A percentile compares a stretch with the other conserved stretches of the same genome.
phyloP scores from a whole-genome alignment of 1,140 invertebrate genomes.

The Hirudo medicinalis region DNA sequence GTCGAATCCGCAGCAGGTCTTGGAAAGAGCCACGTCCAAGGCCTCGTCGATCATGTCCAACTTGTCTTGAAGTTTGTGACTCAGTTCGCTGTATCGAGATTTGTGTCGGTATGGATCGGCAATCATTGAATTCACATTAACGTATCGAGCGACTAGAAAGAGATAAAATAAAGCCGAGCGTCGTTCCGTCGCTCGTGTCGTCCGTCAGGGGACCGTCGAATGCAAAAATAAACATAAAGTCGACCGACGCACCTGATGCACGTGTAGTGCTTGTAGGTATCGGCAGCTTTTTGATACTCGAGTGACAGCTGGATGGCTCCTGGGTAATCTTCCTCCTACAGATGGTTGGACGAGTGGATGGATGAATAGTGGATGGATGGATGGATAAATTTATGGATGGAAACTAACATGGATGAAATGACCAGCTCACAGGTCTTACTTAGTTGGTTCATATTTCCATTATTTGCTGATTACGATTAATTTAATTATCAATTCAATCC shows the following conservation, averaged over 20 bases:
- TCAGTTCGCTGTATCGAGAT: slow-evolving; percentile 48
- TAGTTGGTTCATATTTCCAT: too few species aligned
- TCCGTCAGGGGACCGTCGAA: neutral
- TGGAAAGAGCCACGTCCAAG: slow-evolving; percentile 69
- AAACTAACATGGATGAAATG: neutral
- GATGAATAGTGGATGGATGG: neutral
- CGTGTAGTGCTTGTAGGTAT: slow-evolving; percentile 35
- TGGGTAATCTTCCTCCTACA: slow-evolving; percentile 65
- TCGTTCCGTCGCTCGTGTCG: too few species aligned
- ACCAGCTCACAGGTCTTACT: neutral
- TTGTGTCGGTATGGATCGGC: neutral
- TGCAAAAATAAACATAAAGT: neutral
- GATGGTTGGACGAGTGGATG: neutral
- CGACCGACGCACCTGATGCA: slow-evolving; percentile 35
- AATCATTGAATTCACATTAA: neutral
- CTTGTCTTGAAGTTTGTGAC: slow-evolving; percentile 69
- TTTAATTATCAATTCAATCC: too few species aligned
- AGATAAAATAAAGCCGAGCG: too few species aligned
- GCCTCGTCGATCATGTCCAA: slow-evolving; percentile 80
- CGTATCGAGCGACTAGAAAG: too few species aligned
- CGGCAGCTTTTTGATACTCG: slow-evolving; percentile 70
- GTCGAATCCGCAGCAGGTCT: slow-evolving; percentile 45
- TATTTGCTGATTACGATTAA: too few species aligned
- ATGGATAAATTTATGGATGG: neutral
- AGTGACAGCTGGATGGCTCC: slow-evolving; percentile 72